Base-by-base conservation (phyloP, 2,888 invertebrate species). In the Nomada hirtipes region DNA sequence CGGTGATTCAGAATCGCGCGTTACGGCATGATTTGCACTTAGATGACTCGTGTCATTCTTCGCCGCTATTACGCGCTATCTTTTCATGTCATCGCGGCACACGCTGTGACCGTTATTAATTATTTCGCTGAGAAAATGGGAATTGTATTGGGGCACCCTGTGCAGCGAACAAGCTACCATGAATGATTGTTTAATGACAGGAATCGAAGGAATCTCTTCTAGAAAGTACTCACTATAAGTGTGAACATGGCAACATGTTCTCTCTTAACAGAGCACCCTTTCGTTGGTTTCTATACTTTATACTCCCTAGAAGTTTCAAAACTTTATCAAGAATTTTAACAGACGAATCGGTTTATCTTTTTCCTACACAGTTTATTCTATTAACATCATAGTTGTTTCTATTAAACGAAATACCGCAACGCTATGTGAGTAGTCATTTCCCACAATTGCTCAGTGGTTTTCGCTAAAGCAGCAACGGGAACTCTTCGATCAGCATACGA, bases 401-500 rank as follows among this genome's bases (percentile, higher is more conserved):
- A 47, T 47, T 47, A 11, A 47, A 47, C 15, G 47, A 47, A 47
- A 47, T 20, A n/a, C 18, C 1, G 15, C 10, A 36, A 13, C 2
- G 2, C 29, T 57, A 1, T 7, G 7, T 7, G n/a, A n/a, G 9
- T n/a, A 53, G 53, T 7, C 18, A 53, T 53, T 18, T 44, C 42
- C 11, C n/a, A 61, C 36, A 47, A 7, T 29, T 44, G n/a, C n/a
- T 47, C 23, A 9, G 47, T 18, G 50, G 26, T 63, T 72, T 15
- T 18, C 26, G 47, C 3, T 47, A 3, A 47, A 47, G 64, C 1
- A 10, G 18, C 29, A 20, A 23, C 15, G n/a, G 18, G 69, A 53
- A 71, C 65, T 65, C 67, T 65, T 44, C 55, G 61, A 72, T 89
- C 77, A 90, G 79, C 93, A 93, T 50, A 73, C 53, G 55, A 89